Base-by-base conservation (phyloP, 2,888 invertebrate genomes). In the Morinoia aosen region DNA sequence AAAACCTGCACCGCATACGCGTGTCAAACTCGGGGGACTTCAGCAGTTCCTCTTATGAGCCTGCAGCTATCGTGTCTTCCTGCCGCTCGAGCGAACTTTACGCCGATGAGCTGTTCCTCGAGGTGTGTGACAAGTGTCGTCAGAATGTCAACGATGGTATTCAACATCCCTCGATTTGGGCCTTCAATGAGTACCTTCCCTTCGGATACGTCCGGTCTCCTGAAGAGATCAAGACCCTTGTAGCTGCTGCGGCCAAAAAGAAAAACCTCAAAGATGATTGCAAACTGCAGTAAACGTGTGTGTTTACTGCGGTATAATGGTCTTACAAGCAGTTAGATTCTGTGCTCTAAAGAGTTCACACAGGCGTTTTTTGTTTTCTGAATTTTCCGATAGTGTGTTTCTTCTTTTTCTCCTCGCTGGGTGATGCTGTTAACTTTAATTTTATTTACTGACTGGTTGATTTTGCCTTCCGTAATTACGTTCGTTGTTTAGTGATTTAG, bases 81-180 rank as follows among this genome's bases (percentile, higher is more conserved):
- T 48, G 33, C 33, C 57, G 93, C 25, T 58, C 56, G 19, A 93
- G 93, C 57, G 93, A 93, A 12, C 57, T 56, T 12, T 93, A 56
- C 57, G 33, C 57, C 48, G 39, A 95, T 95, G 91, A 96, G 91
- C 58, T 96, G 93, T 58, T 96, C 88, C 95, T 96, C n/a, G 96
- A 96, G 57, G 95, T 96, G 5, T 96, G 96, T 40, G 95, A 95
- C 58, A 96, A 96, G 40, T 96, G 96, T 76, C 96, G 96, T 19
- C 94, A 96, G 33, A 96, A 96, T 96, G 96, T 96, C 90, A 96
- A 95, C 16, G 96, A 96, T 16, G 96, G 96, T 88, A 96, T 96
- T n/a, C 96, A 96, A 94, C 96, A 96, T 95, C 95, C 96, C 10
- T 96, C 96, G 40, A 95, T 96, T 58, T 96, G 96, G 96, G 96